These are phyloP conservation scores for Pseudopodoces humilis DNA, from an alignment of 2,113 vertebrate genomes.

Conservation along the genomic window DNA sequence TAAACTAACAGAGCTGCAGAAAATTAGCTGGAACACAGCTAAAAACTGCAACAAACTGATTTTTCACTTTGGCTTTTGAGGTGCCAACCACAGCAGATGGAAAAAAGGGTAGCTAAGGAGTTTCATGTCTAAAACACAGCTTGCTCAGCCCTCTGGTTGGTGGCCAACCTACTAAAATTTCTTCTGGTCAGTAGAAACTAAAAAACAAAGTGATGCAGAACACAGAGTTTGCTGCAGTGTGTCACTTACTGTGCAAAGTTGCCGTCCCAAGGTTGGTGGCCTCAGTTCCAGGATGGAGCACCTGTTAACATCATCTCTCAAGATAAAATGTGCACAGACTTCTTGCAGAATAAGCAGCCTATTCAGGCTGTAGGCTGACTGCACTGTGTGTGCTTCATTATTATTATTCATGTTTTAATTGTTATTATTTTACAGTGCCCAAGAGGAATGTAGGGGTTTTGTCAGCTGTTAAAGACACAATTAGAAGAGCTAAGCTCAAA, in stretches of 20 bases:
- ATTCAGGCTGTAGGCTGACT: neutral
- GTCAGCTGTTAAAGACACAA: constrained; percentile 16
- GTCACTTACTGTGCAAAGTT: neutral
- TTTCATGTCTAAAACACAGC: neutral
- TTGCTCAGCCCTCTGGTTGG: neutral
- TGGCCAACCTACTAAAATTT: neutral
- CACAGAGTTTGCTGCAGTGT: neutral
- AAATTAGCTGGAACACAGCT: neutral
- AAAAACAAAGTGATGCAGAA: neutral
- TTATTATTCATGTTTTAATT: constrained; percentile 61
- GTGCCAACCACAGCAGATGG: neutral
- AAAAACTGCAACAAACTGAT: constrained; percentile 9
- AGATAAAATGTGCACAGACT: neutral
- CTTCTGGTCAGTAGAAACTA: neutral
- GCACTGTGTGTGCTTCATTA: constrained; percentile 5
- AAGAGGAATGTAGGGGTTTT: constrained; percentile 1
- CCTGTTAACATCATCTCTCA: neutral
- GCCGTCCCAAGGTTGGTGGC: neutral
- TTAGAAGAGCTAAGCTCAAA: constrained; percentile 31
- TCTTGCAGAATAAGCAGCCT: neutral
- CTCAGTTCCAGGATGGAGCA: neutral
- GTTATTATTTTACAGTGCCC: constrained; percentile 50
- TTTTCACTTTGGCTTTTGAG: constrained; percentile 11
- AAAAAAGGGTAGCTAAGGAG: neutral
- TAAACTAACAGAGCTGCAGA: neutral